Base-by-base conservation (phyloP, 2,113 vertebrate genomes). In the Elgaria multicarinata region DNA sequence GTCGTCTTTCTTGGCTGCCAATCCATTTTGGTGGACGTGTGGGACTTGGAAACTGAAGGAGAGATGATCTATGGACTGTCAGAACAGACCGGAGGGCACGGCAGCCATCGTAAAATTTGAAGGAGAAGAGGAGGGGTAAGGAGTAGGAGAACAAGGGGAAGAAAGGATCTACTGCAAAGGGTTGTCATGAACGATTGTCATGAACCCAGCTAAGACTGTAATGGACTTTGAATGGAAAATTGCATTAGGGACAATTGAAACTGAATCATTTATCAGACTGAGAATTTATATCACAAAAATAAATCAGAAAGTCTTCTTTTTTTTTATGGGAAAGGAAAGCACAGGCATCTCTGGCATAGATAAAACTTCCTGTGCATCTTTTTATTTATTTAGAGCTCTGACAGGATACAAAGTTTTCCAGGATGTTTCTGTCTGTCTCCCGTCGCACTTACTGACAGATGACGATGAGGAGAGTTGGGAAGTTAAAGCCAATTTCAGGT, bases 351-450 rank as follows among this genome's bases (percentile, higher is more conserved):
- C 89, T 77, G 3, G 55, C 89, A 87, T 36, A 90, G 92, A 94
- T 92, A 0, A 92, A 91, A 93, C 89, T 95, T 96, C 95, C 96
- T 92, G 89, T 93, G 86, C 77, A 85, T 90, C 81, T 89, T 93
- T 91, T 71, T 74, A 79, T 94, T 88, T 90, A 71, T 92, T 95
- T 95, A 92, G 92, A 64, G 94, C 76, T 28, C 69, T 62, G 84
- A 33, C 67, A 94, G 91, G 67, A 86, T 92, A 83, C 20, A 93
- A 86, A 93, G 87, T 91, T 80, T 87, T 82, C 91, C 94, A 85
- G 95, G 95, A 96, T 93, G 93, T 92, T n/a, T 89, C 93, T 50
- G 79, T 53, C 82, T 88, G 92, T 67, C 94, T 83, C 74, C 66
- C 79, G 84, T 74, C 91, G 89, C 58, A 72, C 67, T 36, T 50